Conservation (phyloP, 2,797 vertebrate genomes). For the Spea hammondii region DNA sequence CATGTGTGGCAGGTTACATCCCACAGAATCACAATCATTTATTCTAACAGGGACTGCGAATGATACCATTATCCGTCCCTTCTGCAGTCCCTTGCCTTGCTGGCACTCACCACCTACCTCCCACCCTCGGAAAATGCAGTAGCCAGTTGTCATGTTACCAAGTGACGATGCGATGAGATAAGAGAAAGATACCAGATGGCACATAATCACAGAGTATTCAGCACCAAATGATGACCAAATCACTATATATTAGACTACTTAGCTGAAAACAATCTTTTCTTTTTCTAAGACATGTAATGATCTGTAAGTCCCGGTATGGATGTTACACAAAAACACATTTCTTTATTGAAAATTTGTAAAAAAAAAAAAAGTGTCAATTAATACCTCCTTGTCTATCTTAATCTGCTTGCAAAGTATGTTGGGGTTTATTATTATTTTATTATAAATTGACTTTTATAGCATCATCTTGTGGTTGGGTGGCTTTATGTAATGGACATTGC, state of each 20-base stretch:
- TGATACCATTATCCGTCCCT: neutral
- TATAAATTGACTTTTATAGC: no score
- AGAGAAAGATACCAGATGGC: conserved; percentile 1
- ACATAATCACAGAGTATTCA: neutral
- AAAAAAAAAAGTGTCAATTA: no score
- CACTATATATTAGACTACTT: neutral
- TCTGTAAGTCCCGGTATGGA: no score
- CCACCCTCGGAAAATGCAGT: neutral
- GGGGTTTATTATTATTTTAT: no score
- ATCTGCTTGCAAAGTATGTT: no score
- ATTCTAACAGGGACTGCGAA: neutral
- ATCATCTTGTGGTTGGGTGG: no score
- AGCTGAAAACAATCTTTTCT: no score
- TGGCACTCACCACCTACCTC: neutral
- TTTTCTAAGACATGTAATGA: no score
- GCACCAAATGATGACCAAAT: neutral
- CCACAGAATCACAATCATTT: neutral
- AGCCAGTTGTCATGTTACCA: conserved; percentile 8
- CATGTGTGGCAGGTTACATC: neutral
- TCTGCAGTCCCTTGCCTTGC: neutral
- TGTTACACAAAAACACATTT: neutral
- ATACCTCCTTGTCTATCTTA: no score
- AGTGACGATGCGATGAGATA: neutral
- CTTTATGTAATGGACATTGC: no score
- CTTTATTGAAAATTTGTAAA: neutral